Percentiles rank a stretch among this genome's conserved stretches.
Conservation (phyloP, 53 echinoderm and acorn worm genomes). For the Mesocentrotus franciscanus region DNA sequence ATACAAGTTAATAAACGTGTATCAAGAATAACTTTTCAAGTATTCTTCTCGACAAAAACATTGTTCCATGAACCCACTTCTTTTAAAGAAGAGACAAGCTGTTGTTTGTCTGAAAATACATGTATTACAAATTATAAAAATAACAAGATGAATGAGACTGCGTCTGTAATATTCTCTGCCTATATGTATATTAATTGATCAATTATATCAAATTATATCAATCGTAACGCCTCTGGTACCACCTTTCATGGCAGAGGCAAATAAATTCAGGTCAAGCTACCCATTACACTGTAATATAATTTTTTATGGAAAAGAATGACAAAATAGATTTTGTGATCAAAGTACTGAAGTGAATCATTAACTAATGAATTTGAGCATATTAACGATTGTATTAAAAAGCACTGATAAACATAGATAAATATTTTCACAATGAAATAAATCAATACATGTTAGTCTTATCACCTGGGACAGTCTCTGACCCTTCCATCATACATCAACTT, state of each 20-base stretch:
- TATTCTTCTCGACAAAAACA: background rate
- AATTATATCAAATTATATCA: no score
- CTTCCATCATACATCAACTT: background rate
- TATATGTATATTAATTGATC: no score
- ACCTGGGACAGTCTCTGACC: background rate
- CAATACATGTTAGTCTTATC: background rate
- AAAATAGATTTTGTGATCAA: background rate
- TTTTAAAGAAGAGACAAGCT: no score
- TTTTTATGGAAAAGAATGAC: background rate
- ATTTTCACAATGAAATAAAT: no score
- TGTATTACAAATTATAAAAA: no score
- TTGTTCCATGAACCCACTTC: background rate
- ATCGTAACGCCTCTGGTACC: no score
- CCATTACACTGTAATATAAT: no score
- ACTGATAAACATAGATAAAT: background rate
- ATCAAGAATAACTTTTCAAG: background rate
- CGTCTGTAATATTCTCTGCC: no score
- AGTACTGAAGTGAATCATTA: background rate
- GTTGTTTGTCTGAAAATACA: no score
- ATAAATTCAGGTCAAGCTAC: no score
- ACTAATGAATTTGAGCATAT: background rate
- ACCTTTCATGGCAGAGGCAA: no score
- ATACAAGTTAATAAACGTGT: background rate
- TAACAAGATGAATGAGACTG: no score
- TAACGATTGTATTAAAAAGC: background rate